Conservation (phyloP, 1,140 invertebrate genomes). For the Caenorhabditis briggsae region DNA sequence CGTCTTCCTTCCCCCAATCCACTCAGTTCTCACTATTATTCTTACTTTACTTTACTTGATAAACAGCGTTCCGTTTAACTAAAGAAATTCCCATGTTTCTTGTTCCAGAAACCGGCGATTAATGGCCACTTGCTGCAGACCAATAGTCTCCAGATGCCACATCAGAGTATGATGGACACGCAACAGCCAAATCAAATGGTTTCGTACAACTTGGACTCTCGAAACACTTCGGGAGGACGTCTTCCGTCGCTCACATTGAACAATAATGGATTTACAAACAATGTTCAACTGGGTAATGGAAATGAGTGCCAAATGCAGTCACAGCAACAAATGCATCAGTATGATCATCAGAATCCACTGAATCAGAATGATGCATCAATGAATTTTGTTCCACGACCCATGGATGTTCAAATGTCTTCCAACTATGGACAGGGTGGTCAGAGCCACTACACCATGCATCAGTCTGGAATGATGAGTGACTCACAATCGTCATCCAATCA, state of each 20-base stretch:
- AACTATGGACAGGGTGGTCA: no score
- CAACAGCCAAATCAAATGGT: constrained; percentile 27
- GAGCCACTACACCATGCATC: no score
- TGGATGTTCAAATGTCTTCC: no score
- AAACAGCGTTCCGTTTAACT: background rate
- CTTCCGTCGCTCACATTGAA: constrained; percentile 14
- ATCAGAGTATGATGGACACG: constrained; percentile 20
- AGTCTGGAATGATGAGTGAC: no score
- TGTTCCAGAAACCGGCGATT: constrained; percentile 12
- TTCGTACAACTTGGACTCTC: constrained; percentile 13
- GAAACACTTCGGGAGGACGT: background rate
- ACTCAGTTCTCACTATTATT: constrained; percentile 20
- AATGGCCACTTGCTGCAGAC: constrained; percentile 19
- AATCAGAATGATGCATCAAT: background rate
- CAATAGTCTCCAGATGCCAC: background rate
- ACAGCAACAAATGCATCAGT: background rate
- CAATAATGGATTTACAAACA: background rate
- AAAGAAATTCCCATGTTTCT: background rate
- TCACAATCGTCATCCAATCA: background rate
- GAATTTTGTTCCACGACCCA: background rate
- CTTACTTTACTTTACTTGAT: background rate
- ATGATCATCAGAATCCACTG: background rate
- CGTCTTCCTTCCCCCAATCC: background rate
- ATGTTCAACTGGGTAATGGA: background rate
- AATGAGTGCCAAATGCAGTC: background rate